Evolutionary conservation across 1,140 invertebrate species (phyloP).

Genomic region (Paramacrobiotus metropolitanus): DNA sequence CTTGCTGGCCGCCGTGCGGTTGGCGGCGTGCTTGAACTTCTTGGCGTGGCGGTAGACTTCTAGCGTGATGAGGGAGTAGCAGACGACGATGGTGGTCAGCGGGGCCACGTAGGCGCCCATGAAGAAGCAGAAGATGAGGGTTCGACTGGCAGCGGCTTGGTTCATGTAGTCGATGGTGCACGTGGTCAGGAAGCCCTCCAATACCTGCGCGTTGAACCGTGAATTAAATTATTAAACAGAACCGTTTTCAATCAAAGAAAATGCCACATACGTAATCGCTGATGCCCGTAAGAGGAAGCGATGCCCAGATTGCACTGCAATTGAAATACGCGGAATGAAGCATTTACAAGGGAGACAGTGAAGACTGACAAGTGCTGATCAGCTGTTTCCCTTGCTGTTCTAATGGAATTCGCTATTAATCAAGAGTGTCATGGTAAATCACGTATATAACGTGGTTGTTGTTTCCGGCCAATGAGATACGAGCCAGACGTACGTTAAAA

Average conservation of each 20-base stretch:
- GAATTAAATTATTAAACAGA: not conserved
- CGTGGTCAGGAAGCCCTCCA: conserved; percentile 62
- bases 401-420: too few species aligned
- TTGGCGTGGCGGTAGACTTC: not conserved
- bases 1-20: not conserved
- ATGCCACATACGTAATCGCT: conserved; percentile 17
- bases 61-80: not conserved
- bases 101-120: not conserved
- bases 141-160: conserved; percentile 14
- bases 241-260: not conserved
- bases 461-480: too few species aligned
- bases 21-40: conserved; percentile 1
- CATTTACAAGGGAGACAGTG: too few species aligned
- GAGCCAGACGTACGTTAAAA: too few species aligned
- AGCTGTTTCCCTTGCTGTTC: too few species aligned
- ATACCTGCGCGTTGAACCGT: conserved; percentile 32
- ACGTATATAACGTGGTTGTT: not conserved
- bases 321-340: too few species aligned
- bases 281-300: conserved; percentile 51
- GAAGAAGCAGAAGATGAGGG: conserved; percentile 8
- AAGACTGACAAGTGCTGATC: too few species aligned
- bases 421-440: not conserved
- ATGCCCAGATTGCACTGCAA: conserved; percentile 36
- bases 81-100: not conserved
- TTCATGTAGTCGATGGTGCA: conserved; percentile 57